A percentile compares a stretch with the other conserved stretches of the same genome.
Evolutionary conservation across 2,797 vertebrate genomes (phyloP).

Genomic region (Oceanodroma leucorhoa): DNA sequence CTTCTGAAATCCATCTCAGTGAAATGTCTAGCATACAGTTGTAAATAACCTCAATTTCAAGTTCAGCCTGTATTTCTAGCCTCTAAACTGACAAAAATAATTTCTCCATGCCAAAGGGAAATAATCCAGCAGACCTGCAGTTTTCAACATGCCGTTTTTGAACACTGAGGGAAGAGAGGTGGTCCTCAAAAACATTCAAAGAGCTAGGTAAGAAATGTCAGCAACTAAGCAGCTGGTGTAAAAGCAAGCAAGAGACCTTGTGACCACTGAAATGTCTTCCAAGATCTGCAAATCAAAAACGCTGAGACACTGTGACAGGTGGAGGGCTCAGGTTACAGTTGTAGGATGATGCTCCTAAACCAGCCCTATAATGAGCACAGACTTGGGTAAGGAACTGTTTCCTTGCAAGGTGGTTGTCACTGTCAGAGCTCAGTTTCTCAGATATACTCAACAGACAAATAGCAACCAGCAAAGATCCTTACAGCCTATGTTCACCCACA

Average conservation of each 20-base stretch:
- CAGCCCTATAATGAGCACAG: not conserved
- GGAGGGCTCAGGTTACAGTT: not conserved
- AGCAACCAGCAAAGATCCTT: not conserved
- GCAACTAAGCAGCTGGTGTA: not conserved
- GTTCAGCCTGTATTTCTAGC: not conserved
- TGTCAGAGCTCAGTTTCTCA: not conserved
- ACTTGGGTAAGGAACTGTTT: not conserved
- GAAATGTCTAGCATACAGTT: not conserved
- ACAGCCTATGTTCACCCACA: not conserved
- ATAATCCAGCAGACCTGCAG: not conserved
- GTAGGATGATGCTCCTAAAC: not conserved
- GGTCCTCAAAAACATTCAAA: not conserved
- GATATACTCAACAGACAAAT: not conserved
- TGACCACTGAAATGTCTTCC: not conserved
- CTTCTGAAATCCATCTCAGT: not conserved
- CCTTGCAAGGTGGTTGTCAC: not conserved
- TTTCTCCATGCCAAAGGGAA: not conserved
- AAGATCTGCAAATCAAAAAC: not conserved
- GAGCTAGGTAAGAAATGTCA: not conserved
- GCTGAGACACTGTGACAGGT: not conserved
- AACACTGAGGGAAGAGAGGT: not conserved
- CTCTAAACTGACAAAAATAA: conserved; percentile 17
- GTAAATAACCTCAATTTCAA: not conserved
- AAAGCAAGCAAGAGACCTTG: not conserved
- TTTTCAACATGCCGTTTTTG: not conserved